Evolutionary conservation across 1,140 invertebrate species (phyloP).

Genomic region (Zaprionus vittiger): DNA sequence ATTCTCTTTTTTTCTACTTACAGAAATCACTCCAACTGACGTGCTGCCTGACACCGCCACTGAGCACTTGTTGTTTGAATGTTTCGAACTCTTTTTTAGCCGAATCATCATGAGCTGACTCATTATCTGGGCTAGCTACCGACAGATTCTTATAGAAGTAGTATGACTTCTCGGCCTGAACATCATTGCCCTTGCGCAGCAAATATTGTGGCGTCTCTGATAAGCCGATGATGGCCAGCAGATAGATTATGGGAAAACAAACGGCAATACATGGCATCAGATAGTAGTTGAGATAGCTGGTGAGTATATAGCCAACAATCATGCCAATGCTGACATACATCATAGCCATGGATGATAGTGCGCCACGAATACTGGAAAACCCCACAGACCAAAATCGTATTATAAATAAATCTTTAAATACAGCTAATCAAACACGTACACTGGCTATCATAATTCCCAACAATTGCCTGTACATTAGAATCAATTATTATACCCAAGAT

Average conservation of each 20-base stretch:
- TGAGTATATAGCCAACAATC: slow-evolving; percentile 56
- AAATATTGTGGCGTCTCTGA: slow-evolving; percentile 64
- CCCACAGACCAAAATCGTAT: background rate
- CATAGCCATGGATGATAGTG: slow-evolving; percentile 67
- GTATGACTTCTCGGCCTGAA: slow-evolving; percentile 56
- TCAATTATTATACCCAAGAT: slow-evolving; percentile 1
- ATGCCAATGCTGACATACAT: slow-evolving; percentile 68
- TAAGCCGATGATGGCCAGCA: slow-evolving; percentile 54
- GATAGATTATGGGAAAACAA: slow-evolving; percentile 56
- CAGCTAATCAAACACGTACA: slow-evolving; percentile 14
- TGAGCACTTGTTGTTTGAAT: slow-evolving; percentile 62
- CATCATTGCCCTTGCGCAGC: slow-evolving; percentile 51
- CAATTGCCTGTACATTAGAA: background rate
- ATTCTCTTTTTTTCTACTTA: slow-evolving; percentile 38
- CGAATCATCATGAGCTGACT: slow-evolving; percentile 44
- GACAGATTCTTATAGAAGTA: slow-evolving; percentile 70
- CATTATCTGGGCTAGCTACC: slow-evolving; percentile 27
- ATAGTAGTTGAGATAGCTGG: slow-evolving; percentile 61
- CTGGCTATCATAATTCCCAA: slow-evolving; percentile 7
- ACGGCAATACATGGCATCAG: slow-evolving; percentile 67
- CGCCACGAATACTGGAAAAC: slow-evolving; percentile 61
- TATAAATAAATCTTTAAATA: background rate
- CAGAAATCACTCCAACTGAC: slow-evolving; percentile 59
- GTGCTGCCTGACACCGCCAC: slow-evolving; percentile 55
- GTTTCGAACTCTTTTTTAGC: slow-evolving; percentile 69